phyloP scores from a whole-genome alignment of 2,888 invertebrate species.

The Tupiocoris notatus region DNA sequence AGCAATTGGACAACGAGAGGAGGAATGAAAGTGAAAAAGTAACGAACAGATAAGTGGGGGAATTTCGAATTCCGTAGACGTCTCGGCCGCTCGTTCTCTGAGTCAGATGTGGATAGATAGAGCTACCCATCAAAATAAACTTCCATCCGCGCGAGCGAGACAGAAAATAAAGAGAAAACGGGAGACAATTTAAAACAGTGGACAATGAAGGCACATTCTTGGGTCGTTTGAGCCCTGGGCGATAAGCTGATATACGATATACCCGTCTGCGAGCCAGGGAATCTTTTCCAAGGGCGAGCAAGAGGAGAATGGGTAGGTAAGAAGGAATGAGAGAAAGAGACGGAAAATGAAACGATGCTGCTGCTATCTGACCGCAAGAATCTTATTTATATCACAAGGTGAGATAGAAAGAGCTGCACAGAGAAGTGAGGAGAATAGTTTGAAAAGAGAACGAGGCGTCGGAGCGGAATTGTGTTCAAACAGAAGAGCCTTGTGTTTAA shows the following conservation, averaged over 20 bases:
- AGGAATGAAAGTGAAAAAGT: not conserved
- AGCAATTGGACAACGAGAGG: not conserved
- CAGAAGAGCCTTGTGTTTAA: conserved; percentile 41
- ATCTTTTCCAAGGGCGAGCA: not conserved
- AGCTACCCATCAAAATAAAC: conserved; percentile 12
- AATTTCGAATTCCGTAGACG: not conserved
- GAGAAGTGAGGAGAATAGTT: not conserved
- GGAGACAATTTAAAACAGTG: conserved; percentile 21
- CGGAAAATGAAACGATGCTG: conserved; percentile 4
- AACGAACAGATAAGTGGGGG: not conserved
- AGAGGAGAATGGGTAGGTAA: conserved; percentile 2
- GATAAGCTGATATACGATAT: conserved; percentile 34
- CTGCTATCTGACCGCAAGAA: conserved; percentile 26
- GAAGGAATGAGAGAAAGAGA: conserved; percentile 11
- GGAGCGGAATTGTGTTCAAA: conserved; percentile 43
- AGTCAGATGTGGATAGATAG: conserved; percentile 6
- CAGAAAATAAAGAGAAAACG: not conserved
- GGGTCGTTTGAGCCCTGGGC: conserved; percentile 19
- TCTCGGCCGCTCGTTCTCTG: not conserved
- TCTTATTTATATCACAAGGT: conserved; percentile 39
- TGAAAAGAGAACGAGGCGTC: conserved; percentile 27
- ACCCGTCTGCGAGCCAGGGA: not conserved
- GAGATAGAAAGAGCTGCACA: not conserved
- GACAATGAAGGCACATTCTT: conserved; percentile 33
- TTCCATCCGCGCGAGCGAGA: not conserved